Conservation (phyloP, 2,113 vertebrate species). For the Lepisosteus osseus region DNA sequence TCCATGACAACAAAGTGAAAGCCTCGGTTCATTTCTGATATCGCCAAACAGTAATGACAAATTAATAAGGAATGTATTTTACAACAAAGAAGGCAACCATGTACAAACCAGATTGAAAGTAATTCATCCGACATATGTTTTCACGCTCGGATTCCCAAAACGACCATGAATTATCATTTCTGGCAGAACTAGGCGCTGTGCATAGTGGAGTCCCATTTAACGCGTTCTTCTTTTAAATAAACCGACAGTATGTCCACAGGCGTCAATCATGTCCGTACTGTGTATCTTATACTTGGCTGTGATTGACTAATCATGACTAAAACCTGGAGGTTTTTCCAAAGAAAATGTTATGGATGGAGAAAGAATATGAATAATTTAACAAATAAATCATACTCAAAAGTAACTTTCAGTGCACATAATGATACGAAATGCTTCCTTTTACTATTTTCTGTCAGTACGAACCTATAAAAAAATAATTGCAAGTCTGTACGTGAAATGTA, state of each 20-base stretch:
- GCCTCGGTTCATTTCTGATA: slow-evolving; percentile 4
- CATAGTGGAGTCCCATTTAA: not conserved
- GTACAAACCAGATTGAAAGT: not conserved
- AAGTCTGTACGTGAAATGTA: too few species aligned
- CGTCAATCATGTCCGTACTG: not conserved
- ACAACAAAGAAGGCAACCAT: not conserved
- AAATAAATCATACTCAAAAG: too few species aligned
- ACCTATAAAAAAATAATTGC: too few species aligned
- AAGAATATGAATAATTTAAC: too few species aligned
- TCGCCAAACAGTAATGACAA: slow-evolving; percentile 6
- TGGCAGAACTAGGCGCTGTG: slow-evolving; percentile 5
- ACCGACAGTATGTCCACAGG: not conserved
- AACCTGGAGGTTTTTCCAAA: too few species aligned
- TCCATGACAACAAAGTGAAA: slow-evolving; percentile 6
- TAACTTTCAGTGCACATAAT: too few species aligned
- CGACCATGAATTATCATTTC: not conserved
- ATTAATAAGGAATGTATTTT: slow-evolving; percentile 6
- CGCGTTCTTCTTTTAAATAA: not conserved
- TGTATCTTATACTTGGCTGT: not conserved
- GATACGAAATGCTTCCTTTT: too few species aligned
- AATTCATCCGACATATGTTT: slow-evolving; percentile 5
- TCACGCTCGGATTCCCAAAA: not conserved
- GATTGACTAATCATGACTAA: not conserved
- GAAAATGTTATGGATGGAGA: too few species aligned
- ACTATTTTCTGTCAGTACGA: too few species aligned